Evolutionary conservation across 2,888 invertebrate genomes (phyloP).

Genomic region (Drosophila nr. fundita): DNA sequence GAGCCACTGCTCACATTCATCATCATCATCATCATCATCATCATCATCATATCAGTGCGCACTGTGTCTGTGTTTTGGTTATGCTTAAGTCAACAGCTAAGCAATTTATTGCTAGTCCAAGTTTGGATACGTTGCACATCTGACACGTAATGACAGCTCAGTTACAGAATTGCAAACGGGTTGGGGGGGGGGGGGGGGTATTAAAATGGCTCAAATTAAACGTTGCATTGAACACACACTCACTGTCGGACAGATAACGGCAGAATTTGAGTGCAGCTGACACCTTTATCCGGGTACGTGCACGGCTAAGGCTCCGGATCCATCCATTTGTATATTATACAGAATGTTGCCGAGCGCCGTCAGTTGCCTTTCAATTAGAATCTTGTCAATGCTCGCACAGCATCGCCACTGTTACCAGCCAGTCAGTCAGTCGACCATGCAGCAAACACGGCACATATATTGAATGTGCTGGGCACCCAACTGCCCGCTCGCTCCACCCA

Average conservation of each 20-base stretch:
- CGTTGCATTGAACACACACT: slow-evolving; percentile 53
- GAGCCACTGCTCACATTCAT: slow-evolving; percentile 29
- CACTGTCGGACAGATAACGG: slow-evolving; percentile 38
- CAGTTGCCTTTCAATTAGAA: slow-evolving; percentile 64
- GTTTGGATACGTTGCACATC: slow-evolving; percentile 12
- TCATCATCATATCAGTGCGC: too few relatives aligned
- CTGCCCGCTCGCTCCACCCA: background rate
- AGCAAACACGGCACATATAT: slow-evolving; percentile 36
- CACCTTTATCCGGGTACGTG: slow-evolving; percentile 38
- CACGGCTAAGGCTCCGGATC: slow-evolving; percentile 7
- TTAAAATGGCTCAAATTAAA: slow-evolving; percentile 50
- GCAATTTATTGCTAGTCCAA: slow-evolving; percentile 20
- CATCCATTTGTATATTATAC: slow-evolving; percentile 41
- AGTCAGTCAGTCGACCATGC: slow-evolving; percentile 12
- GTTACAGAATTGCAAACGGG: background rate
- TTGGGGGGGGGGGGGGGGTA: background rate
- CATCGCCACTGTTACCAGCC: slow-evolving; percentile 37
- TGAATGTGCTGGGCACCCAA: slow-evolving; percentile 30
- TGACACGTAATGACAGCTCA: slow-evolving; percentile 12
- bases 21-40: background rate
- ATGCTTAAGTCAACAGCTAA: slow-evolving; percentile 9
- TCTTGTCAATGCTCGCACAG: slow-evolving; percentile 48
- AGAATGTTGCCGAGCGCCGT: slow-evolving; percentile 36
- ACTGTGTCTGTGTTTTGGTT: background rate
- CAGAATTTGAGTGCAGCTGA: slow-evolving; percentile 29